Conservation (phyloP, 2,888 invertebrate species). For the Aleiodes leptofemur region DNA sequence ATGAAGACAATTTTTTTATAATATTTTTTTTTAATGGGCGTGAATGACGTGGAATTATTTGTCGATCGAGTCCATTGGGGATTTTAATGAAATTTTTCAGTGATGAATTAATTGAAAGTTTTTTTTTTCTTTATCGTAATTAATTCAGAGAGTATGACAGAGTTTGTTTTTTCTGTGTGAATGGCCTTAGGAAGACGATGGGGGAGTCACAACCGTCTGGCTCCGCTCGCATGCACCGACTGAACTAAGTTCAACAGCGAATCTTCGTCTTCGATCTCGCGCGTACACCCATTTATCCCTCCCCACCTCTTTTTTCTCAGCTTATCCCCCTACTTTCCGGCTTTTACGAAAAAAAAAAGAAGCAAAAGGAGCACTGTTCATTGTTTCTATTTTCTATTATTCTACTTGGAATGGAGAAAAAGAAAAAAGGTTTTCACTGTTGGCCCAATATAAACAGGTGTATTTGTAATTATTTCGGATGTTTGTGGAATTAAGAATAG, state of each 20-base stretch:
- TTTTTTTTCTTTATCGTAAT: neutral
- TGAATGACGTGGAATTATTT: too few relatives aligned
- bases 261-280: conserved; percentile 45
- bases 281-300: conserved; percentile 45
- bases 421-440: too few relatives aligned
- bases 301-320: conserved; percentile 32
- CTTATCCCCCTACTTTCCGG: conserved; percentile 22
- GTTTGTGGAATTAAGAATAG: neutral
- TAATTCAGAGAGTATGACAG: conserved; percentile 13
- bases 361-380: neutral
- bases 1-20: neutral
- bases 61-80: neutral
- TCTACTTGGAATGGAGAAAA: too few relatives aligned
- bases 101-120: conserved; percentile 17
- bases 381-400: neutral
- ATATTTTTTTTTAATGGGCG: too few relatives aligned
- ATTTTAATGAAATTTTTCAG: neutral
- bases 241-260: conserved; percentile 45
- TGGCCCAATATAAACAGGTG: neutral
- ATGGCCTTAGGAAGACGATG: conserved; percentile 37
- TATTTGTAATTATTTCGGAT: conserved; percentile 9
- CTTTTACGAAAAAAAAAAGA: neutral
- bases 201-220: conserved; percentile 44
- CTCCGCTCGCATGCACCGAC: conserved; percentile 51
- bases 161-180: too few relatives aligned